Percentiles rank a stretch among this genome's conserved stretches.
Evolutionary conservation across 2,797 vertebrate species (phyloP).

Genomic region (Crypturellus tataupa): DNA sequence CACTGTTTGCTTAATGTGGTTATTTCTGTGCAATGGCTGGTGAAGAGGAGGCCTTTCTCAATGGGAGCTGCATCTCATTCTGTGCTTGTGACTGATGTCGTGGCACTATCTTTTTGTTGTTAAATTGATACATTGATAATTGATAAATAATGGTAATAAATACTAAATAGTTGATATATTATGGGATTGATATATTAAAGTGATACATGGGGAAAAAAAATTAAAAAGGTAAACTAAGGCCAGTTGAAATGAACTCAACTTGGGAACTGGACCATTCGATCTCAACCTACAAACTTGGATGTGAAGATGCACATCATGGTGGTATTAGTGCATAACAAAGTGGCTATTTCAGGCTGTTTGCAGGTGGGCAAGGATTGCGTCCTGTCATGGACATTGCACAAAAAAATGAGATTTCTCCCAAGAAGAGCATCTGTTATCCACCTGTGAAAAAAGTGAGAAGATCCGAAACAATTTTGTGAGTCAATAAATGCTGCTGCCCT

Average conservation of each 20-base stretch:
- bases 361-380: background rate
- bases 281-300: background rate
- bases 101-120: accelerated
- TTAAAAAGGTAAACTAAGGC: background rate
- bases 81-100: accelerated
- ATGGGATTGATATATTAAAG: no score
- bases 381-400: background rate
- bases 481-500: background rate
- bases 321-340: background rate
- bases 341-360: background rate
- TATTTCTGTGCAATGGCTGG: background rate
- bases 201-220: no score
- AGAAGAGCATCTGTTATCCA: no score
- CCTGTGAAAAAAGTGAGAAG: background rate
- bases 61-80: accelerated
- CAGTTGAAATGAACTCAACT: background rate
- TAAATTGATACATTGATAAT: background rate
- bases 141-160: no score
- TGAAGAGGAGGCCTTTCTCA: background rate
- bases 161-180: no score
- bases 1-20: constrained; percentile 12
- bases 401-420: background rate
- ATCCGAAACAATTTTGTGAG: background rate
- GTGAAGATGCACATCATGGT: background rate
- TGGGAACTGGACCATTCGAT: background rate